Evolutionary conservation across 1,140 invertebrate genomes (phyloP), one percentile per base, ranked within the genome.

Genomic region (Antheraea pernyi): DNA sequence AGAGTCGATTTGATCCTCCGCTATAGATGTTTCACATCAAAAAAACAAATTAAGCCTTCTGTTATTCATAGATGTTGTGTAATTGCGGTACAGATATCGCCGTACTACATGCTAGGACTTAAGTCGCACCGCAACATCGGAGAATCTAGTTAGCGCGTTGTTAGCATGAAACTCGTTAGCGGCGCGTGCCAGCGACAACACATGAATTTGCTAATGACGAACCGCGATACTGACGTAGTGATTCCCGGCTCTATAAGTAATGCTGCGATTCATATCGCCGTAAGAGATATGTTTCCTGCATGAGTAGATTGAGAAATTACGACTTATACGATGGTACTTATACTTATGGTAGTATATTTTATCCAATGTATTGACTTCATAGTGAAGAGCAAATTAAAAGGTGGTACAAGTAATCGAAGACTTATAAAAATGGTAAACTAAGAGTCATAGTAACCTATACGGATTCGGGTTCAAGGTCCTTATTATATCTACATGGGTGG

Each of bases 181-280:
- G 84, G 77, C 79, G 83, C 80, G 80, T 82, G 84, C 76, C 79
- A 80, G 74, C 84, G 86, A 88, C 86, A 89, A 85, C 76, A 81
- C 85, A 88, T 88, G 85, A 88, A 91, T 91, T 88, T 81, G 86
- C 82, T 91, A 89, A 91, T 91, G 89, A 89, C 86, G 83, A 80
- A 74, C 70, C 65, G 53, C 65, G 65, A 65, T 70, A 73, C 65
- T 68, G 6, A 58, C 7, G 9, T 10, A 1, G n/a, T 65, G 4
- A 53, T 53, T 13, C 9, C 4, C 16, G 46, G 46, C 46, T 53
- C 46, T 53, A n/a, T 53, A 53, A 6, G 10, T 53, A 6, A 42
- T 11, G 39, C 39, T 8, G 39, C 2, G 39, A 42, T 42, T 8
- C 7, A 42, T 42, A 42, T 16, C 13, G 46, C 16, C 13, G 10